Conservation (phyloP, 2,113 vertebrate species). For the Rattus rattus region DNA sequence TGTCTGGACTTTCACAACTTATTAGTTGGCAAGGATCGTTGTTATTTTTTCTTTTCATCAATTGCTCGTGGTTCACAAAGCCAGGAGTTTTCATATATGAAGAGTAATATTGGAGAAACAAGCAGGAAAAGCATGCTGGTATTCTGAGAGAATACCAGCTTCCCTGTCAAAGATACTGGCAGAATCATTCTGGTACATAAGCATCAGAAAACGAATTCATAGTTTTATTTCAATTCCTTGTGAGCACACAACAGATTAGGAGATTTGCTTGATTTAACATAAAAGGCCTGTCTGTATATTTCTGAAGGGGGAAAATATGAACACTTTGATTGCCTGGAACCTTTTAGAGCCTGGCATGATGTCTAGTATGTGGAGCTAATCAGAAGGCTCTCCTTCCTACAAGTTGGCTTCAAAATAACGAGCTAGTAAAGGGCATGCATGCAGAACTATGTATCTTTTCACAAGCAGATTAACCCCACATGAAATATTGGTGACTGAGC, state of each 20-base stretch:
- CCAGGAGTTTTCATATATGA: not conserved
- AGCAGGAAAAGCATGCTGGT: not conserved
- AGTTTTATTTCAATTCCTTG: not conserved
- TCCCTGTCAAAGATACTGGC: not conserved
- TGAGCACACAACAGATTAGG: not conserved
- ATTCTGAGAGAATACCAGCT: not conserved
- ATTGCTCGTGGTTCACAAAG: conserved; percentile 50
- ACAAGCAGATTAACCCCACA: not conserved
- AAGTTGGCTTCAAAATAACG: not conserved
- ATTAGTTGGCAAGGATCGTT: not conserved
- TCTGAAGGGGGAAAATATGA: not conserved
- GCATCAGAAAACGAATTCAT: not conserved
- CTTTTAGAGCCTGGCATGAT: not conserved
- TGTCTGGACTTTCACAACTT: not conserved
- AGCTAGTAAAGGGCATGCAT: accelerated
- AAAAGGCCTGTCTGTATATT: not conserved
- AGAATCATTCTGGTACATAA: not conserved
- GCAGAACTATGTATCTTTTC: not conserved
- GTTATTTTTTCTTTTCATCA: conserved; percentile 31
- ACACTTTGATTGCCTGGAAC: not conserved
- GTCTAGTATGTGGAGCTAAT: not conserved
- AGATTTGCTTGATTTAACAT: not conserved
- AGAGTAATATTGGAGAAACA: not conserved
- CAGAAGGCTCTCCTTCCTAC: not conserved
- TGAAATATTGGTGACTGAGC: not conserved